Conservation (phyloP, 2,888 invertebrate genomes). For the Drosophila paracracens region DNA sequence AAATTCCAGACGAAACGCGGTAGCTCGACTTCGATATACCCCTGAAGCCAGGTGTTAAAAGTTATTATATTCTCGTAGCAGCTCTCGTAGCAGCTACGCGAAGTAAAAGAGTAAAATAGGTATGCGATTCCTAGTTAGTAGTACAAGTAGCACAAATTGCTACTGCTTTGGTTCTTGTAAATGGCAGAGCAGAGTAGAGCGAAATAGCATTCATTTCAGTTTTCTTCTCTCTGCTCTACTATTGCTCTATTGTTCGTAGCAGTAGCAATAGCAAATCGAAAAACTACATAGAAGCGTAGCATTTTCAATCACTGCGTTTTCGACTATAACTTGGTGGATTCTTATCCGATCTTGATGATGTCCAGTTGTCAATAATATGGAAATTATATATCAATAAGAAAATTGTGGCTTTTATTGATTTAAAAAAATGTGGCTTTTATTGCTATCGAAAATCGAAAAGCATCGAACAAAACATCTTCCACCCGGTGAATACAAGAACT, state of each 20-base stretch:
- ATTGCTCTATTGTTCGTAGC: background rate
- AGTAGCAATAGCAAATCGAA: background rate
- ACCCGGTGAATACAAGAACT: too few relatives aligned
- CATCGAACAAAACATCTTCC: background rate
- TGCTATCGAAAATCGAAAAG: background rate
- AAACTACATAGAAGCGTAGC: background rate
- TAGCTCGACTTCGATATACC: background rate
- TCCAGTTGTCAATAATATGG: background rate
- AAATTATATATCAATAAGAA: background rate
- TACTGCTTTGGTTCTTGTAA: background rate
- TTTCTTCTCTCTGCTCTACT: background rate
- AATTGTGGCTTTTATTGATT: background rate
- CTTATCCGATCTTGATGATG: background rate
- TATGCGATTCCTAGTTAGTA: background rate
- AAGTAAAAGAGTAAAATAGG: background rate
- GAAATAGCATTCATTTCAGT: background rate
- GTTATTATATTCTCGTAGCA: background rate
- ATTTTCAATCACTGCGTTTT: background rate
- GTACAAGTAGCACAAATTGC: background rate
- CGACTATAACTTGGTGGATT: background rate
- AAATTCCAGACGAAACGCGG: background rate
- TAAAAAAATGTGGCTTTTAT: background rate
- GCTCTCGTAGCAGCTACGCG: background rate
- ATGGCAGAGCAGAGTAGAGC: background rate
- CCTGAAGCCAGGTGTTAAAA: background rate